A percentile compares a stretch with the other conserved stretches of the same genome.
phyloP scores from a whole-genome alignment of 2,113 vertebrate genomes.

The Sardina pilchardus region DNA sequence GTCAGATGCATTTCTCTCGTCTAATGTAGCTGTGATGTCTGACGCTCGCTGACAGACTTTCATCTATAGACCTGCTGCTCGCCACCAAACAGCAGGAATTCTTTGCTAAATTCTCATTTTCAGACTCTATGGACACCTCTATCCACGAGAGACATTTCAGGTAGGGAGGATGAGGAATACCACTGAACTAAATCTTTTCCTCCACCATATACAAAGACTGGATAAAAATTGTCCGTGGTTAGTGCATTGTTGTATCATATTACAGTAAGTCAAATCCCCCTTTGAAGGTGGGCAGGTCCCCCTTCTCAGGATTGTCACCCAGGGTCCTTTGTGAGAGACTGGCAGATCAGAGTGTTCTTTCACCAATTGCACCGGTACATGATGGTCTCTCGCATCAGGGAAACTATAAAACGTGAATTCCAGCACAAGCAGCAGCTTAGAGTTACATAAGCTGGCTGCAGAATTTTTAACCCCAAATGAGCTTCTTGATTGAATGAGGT shows the following conservation, averaged over 20 bases:
- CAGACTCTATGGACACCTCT: neutral
- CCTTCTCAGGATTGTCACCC: neutral
- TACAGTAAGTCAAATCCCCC: neutral
- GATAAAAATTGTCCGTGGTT: neutral
- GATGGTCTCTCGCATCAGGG: neutral
- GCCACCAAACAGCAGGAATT: no score
- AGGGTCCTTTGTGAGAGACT: neutral
- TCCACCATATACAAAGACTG: neutral
- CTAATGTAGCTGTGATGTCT: no score
- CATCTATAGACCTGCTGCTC: no score
- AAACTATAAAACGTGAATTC: neutral
- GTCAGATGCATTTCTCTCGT: neutral
- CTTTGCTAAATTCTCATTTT: no score
- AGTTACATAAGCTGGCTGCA: slow-evolving; percentile 1
- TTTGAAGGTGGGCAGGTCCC: neutral
- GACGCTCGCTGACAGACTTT: no score
- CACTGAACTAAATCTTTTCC: neutral
- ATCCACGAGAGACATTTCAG: neutral
- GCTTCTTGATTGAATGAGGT: neutral
- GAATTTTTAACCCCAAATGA: neutral
- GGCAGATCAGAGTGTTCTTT: neutral
- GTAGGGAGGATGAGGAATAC: neutral
- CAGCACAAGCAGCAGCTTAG: slow-evolving; percentile 1
- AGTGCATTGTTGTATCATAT: neutral
- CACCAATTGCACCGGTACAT: neutral